Evolutionary conservation across 2,113 vertebrate genomes (phyloP).

Genomic region (Centrocercus urophasianus): DNA sequence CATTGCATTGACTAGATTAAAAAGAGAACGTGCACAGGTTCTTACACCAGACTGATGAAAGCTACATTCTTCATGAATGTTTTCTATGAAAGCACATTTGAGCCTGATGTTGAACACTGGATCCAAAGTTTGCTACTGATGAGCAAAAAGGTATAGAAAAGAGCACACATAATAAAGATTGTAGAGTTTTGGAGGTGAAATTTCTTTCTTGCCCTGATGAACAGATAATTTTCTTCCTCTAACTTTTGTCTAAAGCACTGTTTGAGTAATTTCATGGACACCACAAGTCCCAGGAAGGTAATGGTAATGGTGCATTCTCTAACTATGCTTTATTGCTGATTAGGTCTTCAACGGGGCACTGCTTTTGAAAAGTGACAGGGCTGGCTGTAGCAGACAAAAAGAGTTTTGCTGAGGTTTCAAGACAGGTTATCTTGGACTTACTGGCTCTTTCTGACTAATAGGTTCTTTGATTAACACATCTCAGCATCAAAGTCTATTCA

Average conservation of each 20-base stretch:
- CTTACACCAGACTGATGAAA: not conserved
- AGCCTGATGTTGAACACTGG: not conserved
- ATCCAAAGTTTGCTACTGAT: not conserved
- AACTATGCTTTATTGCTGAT: not conserved
- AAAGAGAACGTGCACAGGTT: not conserved
- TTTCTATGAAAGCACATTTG: not conserved
- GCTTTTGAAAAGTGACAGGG: not conserved
- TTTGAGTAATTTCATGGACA: not conserved
- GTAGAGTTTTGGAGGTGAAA: not conserved
- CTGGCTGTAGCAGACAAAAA: not conserved
- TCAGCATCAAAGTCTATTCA: not conserved
- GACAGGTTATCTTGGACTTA: not conserved
- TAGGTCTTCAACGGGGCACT: not conserved
- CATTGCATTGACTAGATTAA: not conserved
- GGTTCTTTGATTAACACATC: not conserved
- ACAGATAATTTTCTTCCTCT: not conserved
- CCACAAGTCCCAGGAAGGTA: fast-evolving
- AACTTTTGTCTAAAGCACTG: not conserved
- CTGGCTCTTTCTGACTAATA: not conserved
- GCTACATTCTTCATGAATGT: not conserved
- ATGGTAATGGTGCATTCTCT: not conserved
- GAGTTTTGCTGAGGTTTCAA: not conserved
- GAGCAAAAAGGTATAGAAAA: not conserved
- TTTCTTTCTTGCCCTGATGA: not conserved
- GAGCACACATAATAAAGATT: not conserved